These are phyloP conservation scores for Uria lomvia DNA, from an alignment of 2,113 vertebrate species.

Conservation along the genomic window DNA sequence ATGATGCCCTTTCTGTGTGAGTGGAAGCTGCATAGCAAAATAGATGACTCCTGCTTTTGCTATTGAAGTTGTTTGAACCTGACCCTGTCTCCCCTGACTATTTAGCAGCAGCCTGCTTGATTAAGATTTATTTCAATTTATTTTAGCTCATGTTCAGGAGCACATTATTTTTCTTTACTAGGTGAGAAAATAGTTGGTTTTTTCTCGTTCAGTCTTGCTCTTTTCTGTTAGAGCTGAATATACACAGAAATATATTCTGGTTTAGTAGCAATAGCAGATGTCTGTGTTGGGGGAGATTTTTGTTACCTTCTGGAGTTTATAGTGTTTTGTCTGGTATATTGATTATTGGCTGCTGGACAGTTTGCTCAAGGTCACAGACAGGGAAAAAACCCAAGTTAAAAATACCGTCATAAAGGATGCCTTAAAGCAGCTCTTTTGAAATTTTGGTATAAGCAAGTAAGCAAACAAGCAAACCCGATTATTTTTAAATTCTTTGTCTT, in stretches of 20 bases:
- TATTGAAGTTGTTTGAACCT: neutral
- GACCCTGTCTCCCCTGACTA: neutral
- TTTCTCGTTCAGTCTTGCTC: neutral
- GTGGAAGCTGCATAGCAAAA: neutral
- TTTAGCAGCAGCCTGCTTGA: neutral
- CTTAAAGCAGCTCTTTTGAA: neutral
- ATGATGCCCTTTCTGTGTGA: neutral
- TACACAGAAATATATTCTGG: neutral
- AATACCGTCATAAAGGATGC: neutral
- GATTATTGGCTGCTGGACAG: constrained; percentile 4
- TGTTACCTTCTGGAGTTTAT: neutral
- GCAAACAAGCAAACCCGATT: neutral
- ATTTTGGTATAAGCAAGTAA: neutral
- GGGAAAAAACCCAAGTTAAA: neutral
- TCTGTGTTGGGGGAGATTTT: neutral
- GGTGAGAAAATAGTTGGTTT: neutral
- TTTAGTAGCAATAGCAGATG: neutral
- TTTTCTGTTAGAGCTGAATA: neutral
- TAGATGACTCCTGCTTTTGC: neutral
- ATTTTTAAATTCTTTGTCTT: neutral
- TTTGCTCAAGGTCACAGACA: constrained; percentile 3
- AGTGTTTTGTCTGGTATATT: neutral
- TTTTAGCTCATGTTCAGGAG: neutral
- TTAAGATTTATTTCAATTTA: constrained; percentile 14
- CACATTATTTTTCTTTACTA: neutral